Percentiles rank a stretch among this genome's conserved stretches.
phyloP scores from a whole-genome alignment of 2,888 invertebrate genomes.

The Syrista parreyssii region DNA sequence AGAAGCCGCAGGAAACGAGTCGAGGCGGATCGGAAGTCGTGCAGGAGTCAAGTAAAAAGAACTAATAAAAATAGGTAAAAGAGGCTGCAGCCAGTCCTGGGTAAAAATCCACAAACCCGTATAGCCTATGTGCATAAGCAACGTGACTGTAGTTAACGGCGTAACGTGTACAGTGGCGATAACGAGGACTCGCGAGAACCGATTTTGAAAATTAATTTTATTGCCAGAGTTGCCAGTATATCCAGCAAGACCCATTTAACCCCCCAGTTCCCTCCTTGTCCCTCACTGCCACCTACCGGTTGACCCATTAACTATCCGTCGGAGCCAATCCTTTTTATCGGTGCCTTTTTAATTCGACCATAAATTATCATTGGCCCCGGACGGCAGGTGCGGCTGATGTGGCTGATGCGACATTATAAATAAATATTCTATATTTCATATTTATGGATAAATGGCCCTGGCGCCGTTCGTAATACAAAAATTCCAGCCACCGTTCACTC shows the following conservation, averaged over 20 bases:
- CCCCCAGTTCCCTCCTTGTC: too few species aligned
- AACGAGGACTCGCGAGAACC: conserved; percentile 5
- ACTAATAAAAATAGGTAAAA: too few species aligned
- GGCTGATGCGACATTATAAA: conserved; percentile 49
- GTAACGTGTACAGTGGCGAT: conserved; percentile 10
- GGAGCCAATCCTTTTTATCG: conserved; percentile 29
- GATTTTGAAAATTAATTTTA: conserved; percentile 36
- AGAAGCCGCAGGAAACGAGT: too few species aligned
- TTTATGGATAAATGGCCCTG: conserved; percentile 38
- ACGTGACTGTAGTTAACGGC: background rate
- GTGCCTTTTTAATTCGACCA: conserved; percentile 42
- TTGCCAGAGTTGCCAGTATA: conserved; percentile 22
- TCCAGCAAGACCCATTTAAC: conserved; percentile 5
- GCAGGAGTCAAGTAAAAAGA: too few species aligned
- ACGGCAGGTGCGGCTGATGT: conserved; percentile 40
- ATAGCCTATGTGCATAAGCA: too few species aligned
- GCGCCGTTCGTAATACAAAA: background rate
- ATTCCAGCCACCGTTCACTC: background rate
- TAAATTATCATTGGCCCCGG: conserved; percentile 44
- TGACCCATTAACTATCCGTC: conserved; percentile 28
- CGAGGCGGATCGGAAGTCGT: too few species aligned
- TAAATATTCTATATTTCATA: conserved; percentile 45
- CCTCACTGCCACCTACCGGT: too few species aligned
- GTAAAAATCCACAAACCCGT: too few species aligned
- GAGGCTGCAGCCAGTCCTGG: too few species aligned